A percentile compares a stretch with the other conserved stretches of the same genome.
Conservation (phyloP, 2,113 vertebrate species). For the Cyphomyrus plagiostoma region DNA sequence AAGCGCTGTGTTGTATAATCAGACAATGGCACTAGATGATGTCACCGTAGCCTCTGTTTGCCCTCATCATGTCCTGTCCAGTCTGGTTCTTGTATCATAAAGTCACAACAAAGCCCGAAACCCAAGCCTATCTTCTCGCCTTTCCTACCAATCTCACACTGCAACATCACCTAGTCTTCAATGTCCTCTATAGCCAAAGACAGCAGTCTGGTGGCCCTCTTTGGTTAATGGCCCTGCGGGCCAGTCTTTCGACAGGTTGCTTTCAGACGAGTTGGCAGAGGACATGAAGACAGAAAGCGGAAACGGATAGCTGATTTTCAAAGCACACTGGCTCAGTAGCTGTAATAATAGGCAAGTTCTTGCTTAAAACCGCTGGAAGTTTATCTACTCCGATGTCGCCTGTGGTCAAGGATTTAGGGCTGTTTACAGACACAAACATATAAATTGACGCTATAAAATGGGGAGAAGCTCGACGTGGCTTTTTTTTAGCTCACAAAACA, state of each 20-base stretch:
- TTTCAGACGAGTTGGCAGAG: background rate
- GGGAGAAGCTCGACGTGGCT: background rate
- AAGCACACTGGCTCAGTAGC: background rate
- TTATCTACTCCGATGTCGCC: background rate
- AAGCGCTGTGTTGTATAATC: slow-evolving; percentile 46
- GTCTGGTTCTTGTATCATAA: slow-evolving; percentile 26
- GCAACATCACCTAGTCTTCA: background rate
- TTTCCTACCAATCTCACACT: background rate
- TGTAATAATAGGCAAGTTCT: background rate
- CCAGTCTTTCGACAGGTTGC: background rate
- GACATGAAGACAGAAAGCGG: background rate
- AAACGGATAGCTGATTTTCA: background rate
- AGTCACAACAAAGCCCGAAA: slow-evolving; percentile 48
- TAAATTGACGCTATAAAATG: background rate
- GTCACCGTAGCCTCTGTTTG: slow-evolving; percentile 39
- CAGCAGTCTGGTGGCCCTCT: background rate
- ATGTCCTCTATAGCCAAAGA: background rate
- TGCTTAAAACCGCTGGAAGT: background rate
- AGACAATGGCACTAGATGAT: slow-evolving; percentile 43
- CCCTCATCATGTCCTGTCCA: slow-evolving; percentile 25
- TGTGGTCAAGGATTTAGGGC: background rate
- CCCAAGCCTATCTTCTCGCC: slow-evolving; percentile 15
- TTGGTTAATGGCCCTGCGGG: background rate
- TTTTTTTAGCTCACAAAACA: background rate
- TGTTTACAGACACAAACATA: background rate